Percentiles rank a stretch among this genome's conserved stretches.
Evolutionary conservation across 2,113 vertebrate genomes (phyloP).

Genomic region (Camelus dromedarius): DNA sequence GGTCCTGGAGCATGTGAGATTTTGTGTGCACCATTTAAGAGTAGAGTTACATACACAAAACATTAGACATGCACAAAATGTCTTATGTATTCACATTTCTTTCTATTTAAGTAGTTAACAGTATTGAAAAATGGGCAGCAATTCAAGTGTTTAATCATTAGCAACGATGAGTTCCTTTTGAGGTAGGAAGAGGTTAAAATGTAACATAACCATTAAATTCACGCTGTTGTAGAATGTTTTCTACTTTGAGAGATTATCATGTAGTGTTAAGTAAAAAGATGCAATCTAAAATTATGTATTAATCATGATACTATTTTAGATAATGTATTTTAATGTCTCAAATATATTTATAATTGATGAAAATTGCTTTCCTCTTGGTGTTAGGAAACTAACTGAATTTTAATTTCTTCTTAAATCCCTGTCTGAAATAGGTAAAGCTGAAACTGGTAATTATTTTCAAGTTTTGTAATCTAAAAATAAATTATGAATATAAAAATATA

Average conservation of each 20-base stretch:
- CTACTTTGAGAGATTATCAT: not conserved
- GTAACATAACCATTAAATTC: not conserved
- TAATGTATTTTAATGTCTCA: not conserved
- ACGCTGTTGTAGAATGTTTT: not conserved
- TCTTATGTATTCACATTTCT: not conserved
- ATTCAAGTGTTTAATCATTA: not conserved
- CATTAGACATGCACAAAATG: not conserved
- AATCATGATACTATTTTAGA: not conserved
- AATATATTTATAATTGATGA: not conserved
- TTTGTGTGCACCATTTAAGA: too few relatives aligned
- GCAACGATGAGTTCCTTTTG: not conserved
- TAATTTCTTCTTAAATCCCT: not conserved
- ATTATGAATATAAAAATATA: not conserved
- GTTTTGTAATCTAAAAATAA: not conserved
- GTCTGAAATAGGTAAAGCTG: not conserved
- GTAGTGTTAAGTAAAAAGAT: not conserved
- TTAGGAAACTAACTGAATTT: not conserved
- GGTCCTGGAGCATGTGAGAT: too few relatives aligned
- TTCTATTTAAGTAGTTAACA: not conserved
- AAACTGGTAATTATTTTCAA: not conserved
- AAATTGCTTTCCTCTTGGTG: not conserved
- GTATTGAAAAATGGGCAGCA: not conserved
- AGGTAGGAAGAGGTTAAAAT: not conserved
- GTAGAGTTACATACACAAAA: not conserved
- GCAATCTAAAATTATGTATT: not conserved